Conservation (phyloP, 1,140 invertebrate genomes). For the Drosophila orosa region DNA sequence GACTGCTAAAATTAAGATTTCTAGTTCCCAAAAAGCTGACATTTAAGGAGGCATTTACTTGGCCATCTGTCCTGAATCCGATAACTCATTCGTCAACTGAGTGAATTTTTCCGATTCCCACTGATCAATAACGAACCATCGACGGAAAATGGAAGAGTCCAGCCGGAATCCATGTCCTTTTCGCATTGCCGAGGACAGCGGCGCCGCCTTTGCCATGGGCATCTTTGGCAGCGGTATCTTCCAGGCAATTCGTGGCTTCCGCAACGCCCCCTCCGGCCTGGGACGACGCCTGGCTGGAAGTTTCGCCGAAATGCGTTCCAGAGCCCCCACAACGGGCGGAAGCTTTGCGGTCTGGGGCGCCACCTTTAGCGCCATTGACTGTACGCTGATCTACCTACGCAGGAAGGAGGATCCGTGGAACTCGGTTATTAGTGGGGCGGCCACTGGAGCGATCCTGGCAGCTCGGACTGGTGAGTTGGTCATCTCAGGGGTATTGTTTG, state of each 20-base stretch:
- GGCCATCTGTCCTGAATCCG: background rate
- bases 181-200: slow-evolving; percentile 69
- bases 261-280: slow-evolving; percentile 62
- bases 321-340: slow-evolving; percentile 46
- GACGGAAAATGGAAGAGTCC: slow-evolving; percentile 61
- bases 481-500: no score
- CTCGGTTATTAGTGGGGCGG: slow-evolving; percentile 62
- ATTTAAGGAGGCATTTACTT: background rate
- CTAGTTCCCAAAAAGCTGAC: background rate
- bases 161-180: slow-evolving; percentile 66
- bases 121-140: no score
- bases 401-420: slow-evolving; percentile 73
- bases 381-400: slow-evolving; percentile 50
- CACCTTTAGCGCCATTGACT: slow-evolving; percentile 65
- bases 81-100: background rate
- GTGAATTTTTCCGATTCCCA: background rate
- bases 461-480: slow-evolving; percentile 65
- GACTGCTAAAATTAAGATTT: background rate
- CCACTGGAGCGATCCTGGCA: slow-evolving; percentile 61
- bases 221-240: slow-evolving; percentile 57
- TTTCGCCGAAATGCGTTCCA: slow-evolving; percentile 40
- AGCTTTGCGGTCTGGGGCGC: slow-evolving; percentile 69
- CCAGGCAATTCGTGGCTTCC: slow-evolving; percentile 66
- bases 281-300: slow-evolving; percentile 44
- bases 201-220: slow-evolving; percentile 69